Conservation (phyloP, 1,140 invertebrate genomes). For the Eumeta japonica region DNA sequence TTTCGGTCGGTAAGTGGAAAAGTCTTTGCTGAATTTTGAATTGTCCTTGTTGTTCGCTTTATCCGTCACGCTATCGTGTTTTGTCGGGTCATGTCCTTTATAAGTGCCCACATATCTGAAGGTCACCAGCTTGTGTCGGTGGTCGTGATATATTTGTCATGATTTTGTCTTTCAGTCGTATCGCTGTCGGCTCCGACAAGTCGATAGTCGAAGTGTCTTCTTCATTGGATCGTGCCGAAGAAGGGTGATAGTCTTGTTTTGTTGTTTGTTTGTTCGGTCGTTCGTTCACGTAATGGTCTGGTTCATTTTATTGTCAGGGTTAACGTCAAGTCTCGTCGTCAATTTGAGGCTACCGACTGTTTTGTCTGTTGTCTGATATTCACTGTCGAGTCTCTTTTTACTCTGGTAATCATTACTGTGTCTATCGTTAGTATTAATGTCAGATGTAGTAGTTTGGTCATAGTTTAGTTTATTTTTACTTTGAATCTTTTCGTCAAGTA, state of each 20-base stretch:
- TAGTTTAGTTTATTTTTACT: no score
- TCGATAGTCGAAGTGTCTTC: constrained; percentile 14
- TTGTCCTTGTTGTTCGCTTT: constrained; percentile 12
- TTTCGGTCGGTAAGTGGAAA: constrained; percentile 27
- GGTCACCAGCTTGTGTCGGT: constrained; percentile 45
- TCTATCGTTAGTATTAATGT: no score
- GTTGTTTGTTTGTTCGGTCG: constrained; percentile 8
- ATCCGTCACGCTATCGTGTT: constrained; percentile 12
- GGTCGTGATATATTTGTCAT: constrained; percentile 25
- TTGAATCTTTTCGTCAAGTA: no score
- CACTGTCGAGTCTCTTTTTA: no score
- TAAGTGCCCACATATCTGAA: constrained; percentile 47
- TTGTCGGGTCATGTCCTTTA: constrained; percentile 14
- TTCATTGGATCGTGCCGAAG: constrained; percentile 40
- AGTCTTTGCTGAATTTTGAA: constrained; percentile 34
- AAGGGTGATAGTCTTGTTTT: constrained; percentile 17
- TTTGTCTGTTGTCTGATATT: no score
- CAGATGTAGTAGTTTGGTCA: no score
- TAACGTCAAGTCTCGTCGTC: no score
- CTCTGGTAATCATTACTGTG: no score
- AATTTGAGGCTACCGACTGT: no score
- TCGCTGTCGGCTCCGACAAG: constrained; percentile 12
- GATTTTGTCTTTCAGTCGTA: constrained; percentile 12
- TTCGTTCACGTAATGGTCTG: no score
- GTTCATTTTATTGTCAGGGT: no score